Percentiles rank a stretch among this genome's conserved stretches.
Evolutionary conservation across 2,888 invertebrate genomes (phyloP).

Genomic region (Papilio demoleus): DNA sequence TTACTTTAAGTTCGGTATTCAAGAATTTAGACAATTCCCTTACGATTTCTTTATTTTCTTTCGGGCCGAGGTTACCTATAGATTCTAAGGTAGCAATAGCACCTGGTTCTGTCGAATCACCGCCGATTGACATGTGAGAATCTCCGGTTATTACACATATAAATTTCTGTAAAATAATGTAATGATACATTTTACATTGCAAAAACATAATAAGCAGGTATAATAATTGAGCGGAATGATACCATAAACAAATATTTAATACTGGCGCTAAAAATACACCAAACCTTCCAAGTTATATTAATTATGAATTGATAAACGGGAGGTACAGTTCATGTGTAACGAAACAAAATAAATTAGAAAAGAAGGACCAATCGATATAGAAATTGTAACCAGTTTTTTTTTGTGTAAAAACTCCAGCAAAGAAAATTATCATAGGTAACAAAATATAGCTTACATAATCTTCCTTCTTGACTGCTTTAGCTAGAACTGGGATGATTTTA

Average conservation of each 20-base stretch:
- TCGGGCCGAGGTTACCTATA: conserved; percentile 49
- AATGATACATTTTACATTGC: no score
- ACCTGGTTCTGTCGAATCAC: conserved; percentile 44
- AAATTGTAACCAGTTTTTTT: no score
- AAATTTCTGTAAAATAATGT: conserved; percentile 44
- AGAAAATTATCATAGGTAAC: conserved; percentile 12
- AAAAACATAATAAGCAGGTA: no score
- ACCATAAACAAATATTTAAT: no score
- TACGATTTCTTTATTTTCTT: conserved; percentile 52
- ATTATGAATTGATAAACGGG: no score
- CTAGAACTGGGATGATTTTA: conserved; percentile 60
- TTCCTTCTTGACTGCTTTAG: conserved; percentile 54
- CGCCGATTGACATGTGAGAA: conserved; percentile 45
- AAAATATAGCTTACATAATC: conserved; percentile 52
- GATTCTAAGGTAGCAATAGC: conserved; percentile 48
- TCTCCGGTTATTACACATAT: conserved; percentile 46
- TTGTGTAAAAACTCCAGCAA: no score
- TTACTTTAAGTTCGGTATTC: conserved; percentile 61
- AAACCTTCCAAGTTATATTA: no score
- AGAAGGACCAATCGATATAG: no score
- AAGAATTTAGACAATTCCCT: conserved; percentile 59
- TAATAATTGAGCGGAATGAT: no score
- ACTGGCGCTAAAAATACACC: no score
- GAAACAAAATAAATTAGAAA: no score
- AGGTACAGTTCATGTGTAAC: no score